A percentile compares a stretch with the other conserved stretches of the same genome.
These are phyloP conservation scores for Python bivittatus DNA, from an alignment of 2,113 vertebrate species.

Conservation along the genomic window DNA sequence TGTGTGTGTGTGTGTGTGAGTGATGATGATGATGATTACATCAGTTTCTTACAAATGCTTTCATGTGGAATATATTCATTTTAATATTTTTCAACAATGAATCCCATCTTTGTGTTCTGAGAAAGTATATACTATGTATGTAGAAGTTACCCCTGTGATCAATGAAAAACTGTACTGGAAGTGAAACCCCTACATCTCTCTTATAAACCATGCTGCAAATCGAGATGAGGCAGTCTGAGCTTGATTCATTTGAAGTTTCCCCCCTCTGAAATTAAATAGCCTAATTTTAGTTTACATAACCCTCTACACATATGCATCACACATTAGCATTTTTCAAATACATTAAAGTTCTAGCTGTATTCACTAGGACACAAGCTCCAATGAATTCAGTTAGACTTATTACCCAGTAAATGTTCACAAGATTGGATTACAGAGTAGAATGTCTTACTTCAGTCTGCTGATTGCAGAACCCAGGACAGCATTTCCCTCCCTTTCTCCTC, in stretches of 20 bases:
- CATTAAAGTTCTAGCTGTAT: neutral
- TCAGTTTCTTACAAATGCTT: conserved; percentile 25
- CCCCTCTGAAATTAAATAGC: neutral
- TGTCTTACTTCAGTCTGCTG: neutral
- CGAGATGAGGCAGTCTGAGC: neutral
- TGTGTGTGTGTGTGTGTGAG: neutral
- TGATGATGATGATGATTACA: neutral
- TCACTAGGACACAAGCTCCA: too few species aligned
- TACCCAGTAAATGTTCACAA: neutral
- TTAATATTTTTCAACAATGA: neutral
- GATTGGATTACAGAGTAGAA: neutral
- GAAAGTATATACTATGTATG: neutral
- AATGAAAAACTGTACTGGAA: neutral
- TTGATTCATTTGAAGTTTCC: neutral
- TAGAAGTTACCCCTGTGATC: conserved; percentile 29
- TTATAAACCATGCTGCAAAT: neutral
- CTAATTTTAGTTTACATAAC: neutral
- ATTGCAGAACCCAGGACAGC: neutral
- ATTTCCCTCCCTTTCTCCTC: neutral
- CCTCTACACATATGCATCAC: neutral
- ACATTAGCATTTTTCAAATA: neutral
- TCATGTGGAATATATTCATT: neutral
- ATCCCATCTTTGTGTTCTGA: conserved; percentile 31
- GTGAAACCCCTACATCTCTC: neutral
- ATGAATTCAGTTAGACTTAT: neutral